Evolutionary conservation across 2,113 vertebrate species (phyloP).

Genomic region (Platanista minor): DNA sequence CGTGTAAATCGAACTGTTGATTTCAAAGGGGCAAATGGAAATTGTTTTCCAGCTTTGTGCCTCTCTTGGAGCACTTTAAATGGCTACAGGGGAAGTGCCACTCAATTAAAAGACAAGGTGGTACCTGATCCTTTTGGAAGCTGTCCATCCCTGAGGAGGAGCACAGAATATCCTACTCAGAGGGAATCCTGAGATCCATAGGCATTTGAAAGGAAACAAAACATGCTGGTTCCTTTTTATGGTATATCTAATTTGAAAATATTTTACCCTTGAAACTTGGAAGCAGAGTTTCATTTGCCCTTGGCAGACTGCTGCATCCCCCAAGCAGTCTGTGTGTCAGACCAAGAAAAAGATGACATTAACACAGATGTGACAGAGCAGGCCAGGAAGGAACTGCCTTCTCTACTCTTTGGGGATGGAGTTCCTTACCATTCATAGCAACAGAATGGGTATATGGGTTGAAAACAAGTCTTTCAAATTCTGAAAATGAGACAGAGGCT

Average conservation of each 20-base stretch:
- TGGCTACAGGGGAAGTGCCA: neutral
- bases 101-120: neutral
- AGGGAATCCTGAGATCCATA: neutral
- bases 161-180: neutral
- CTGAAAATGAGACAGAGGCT: neutral
- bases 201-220: neutral
- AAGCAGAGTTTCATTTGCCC: neutral
- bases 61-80: neutral
- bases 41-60: neutral
- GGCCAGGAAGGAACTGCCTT: neutral
- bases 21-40: neutral
- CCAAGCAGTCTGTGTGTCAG: neutral
- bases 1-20: neutral
- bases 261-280: neutral
- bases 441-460: neutral
- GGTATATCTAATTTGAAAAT: neutral
- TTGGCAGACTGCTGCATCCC: neutral
- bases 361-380: neutral
- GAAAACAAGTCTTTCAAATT: neutral
- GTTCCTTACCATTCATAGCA: neutral
- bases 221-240: neutral
- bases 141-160: neutral
- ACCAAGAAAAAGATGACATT: neutral
- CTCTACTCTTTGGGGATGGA: neutral
- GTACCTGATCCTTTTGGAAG: neutral